Evolutionary conservation across 2,888 invertebrate species (phyloP), one percentile per base, ranked within the genome.

Genomic region (Ceriagrion tenellum): DNA sequence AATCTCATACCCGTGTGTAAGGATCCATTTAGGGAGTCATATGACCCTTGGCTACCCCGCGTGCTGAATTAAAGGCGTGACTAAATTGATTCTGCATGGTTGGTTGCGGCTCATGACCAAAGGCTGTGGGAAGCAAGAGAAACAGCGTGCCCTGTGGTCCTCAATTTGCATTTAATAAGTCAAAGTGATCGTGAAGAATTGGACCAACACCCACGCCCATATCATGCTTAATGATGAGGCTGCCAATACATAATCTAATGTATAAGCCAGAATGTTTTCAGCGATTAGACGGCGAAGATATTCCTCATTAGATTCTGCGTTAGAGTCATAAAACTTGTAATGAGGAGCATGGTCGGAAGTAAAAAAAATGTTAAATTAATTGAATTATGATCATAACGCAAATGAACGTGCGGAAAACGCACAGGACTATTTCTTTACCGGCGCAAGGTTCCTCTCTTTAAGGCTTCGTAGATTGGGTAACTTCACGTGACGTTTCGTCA

Each of bases 131-230:
- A 81, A 81, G 10, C 69, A n/a, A 69, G 13, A 13, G 10, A 81
- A 81, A 35, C 81, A 35, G 81, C 81, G 35, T 18, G 13, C 13
- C n/a, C 12, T 69, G 69, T 12, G 20, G 26, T n/a, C 12, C 30
- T 81, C 35, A 35, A 81, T 81, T 81, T 81, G 81, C 81, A 81
- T 81, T 81, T 81, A 81, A 81, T 81, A n/a, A 13, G 81, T 59
- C 35, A 13, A 81, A 81, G 10, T 81, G 30, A 35, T 81, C 13
- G 26, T 81, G 81, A 69, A 23, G 26, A 26, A 69, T 69, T 69
- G 69, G 23, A 69, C n/a, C 69, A 69, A 81, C 12, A n/a, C 16
- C 26, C 26, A 3, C 69, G 23, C 81, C 35, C 35, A 30, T 35
- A 16, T 81, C 13, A 81, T 35, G 26, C 35, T 35, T 16, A 13